Conservation (phyloP, 2,888 invertebrate genomes). For the Stratiomys singularior region DNA sequence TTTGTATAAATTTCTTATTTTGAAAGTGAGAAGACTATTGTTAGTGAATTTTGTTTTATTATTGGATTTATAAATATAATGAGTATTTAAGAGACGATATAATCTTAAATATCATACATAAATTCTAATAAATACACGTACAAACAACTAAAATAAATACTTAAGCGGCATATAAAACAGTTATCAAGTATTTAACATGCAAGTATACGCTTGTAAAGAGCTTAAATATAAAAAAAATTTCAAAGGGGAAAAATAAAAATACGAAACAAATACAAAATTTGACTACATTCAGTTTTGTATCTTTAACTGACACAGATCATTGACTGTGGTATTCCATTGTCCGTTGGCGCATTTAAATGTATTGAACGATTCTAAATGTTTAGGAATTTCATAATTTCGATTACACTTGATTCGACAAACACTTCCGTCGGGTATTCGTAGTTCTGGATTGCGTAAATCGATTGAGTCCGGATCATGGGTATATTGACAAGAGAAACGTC, state of each 20-base stretch:
- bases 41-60: too few species aligned
- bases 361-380: constrained; percentile 47
- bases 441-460: constrained; percentile 47
- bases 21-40: too few species aligned
- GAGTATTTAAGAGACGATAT: not conserved
- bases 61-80: not conserved
- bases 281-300: constrained; percentile 18
- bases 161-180: constrained; percentile 11
- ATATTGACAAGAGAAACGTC: constrained; percentile 53
- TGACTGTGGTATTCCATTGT: constrained; percentile 53
- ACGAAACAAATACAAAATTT: not conserved
- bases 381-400: constrained; percentile 51
- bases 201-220: not conserved
- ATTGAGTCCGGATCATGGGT: constrained; percentile 46
- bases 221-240: too few species aligned
- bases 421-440: constrained; percentile 51
- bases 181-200: not conserved
- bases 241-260: too few species aligned
- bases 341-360: constrained; percentile 51
- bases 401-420: constrained; percentile 53
- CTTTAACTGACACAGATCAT: constrained; percentile 51
- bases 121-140: not conserved
- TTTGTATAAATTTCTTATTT: too few species aligned
- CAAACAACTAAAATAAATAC: constrained; percentile 11
- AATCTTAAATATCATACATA: constrained; percentile 5